Base-by-base conservation (phyloP, 2,888 invertebrate species). In the Euphydryas editha region DNA sequence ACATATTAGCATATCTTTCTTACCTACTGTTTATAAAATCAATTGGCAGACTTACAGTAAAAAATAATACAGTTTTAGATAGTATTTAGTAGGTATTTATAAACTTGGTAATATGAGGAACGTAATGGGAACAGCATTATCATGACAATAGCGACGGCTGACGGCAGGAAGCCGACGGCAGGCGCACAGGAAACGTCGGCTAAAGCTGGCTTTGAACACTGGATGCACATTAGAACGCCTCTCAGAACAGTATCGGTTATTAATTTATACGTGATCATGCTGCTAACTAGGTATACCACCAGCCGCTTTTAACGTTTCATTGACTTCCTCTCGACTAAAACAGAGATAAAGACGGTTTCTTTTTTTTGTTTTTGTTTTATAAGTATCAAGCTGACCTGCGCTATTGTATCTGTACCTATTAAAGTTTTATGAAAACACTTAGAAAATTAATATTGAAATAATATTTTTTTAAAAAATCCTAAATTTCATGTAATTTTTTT, bases 91-190 rank as follows among this genome's bases (percentile, higher is more conserved):
- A 20, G 6, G 10, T 49, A 21, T 20, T 20, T 49, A 49, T 21
- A 36, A 17, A 30, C 10, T 36, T 56, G 54, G 39, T 51, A 64
- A 64, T 61, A 79, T 74, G 75, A 81, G 57, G 59, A 47, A 80
- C 81, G 78, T 81, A 87, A 84, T 79, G 78, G 80, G 81, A 78
- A 77, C 80, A 76, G 73, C 75, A 85, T 85, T 86, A 83, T 78
- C 84, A 85, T 83, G 77, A 86, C 81, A 81, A 81, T 78, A 65
- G 73, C 15, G 17, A 36, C 65, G 69, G 72, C 70, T 69, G 69
- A 67, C 64, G 72, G 67, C 76, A 76, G 80, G 80, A 79, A 76
- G 63, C 75, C 62, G 71, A 59, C 72, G 70, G 70, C 67, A 65
- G 56, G 71, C 72, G 72, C 63, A 69, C 72, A 72, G 75, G 77